Evolutionary conservation across 2,888 invertebrate species (phyloP).

Genomic region (Ormyrus labotus): DNA sequence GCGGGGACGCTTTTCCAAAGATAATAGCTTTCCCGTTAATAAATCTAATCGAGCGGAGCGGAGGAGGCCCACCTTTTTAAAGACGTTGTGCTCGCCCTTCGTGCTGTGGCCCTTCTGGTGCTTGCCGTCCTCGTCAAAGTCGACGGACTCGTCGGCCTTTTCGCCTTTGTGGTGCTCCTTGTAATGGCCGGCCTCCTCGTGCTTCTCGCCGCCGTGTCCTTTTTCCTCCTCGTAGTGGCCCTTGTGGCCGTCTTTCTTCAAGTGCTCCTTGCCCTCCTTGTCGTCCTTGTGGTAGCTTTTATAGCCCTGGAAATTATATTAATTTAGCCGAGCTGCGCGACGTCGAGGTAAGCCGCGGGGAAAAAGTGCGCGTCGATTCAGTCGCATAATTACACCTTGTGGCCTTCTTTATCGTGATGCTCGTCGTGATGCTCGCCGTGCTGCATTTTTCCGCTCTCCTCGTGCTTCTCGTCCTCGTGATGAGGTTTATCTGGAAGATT

Average conservation of each 20-base stretch:
- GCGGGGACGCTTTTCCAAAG: background rate
- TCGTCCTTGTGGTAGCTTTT: conserved; percentile 80
- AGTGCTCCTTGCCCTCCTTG: conserved; percentile 82
- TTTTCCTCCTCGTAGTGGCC: conserved; percentile 82
- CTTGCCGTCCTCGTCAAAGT: conserved; percentile 82
- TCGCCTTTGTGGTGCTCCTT: conserved; percentile 82
- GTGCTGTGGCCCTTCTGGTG: conserved; percentile 86
- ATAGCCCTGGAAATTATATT: conserved; percentile 63
- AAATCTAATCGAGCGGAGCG: no score
- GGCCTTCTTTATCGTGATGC: conserved; percentile 61
- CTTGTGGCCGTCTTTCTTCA: conserved; percentile 82
- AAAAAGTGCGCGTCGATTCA: conserved; percentile 27
- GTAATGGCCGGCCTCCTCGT: conserved; percentile 81
- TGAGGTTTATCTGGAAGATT: conserved; percentile 52
- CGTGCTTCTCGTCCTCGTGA: conserved; percentile 60
- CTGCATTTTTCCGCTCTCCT: conserved; percentile 61
- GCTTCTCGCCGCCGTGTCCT: conserved; percentile 80
- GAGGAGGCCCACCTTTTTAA: conserved; percentile 78
- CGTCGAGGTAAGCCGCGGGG: background rate
- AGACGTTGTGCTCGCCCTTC: conserved; percentile 85
- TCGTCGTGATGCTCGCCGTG: conserved; percentile 63
- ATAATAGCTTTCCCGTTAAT: background rate
- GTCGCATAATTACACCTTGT: conserved; percentile 62
- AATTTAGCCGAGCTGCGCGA: background rate
- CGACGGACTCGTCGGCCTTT: conserved; percentile 81